phyloP scores from a whole-genome alignment of 2,888 invertebrate species.

The Hanleya hanleyi region DNA sequence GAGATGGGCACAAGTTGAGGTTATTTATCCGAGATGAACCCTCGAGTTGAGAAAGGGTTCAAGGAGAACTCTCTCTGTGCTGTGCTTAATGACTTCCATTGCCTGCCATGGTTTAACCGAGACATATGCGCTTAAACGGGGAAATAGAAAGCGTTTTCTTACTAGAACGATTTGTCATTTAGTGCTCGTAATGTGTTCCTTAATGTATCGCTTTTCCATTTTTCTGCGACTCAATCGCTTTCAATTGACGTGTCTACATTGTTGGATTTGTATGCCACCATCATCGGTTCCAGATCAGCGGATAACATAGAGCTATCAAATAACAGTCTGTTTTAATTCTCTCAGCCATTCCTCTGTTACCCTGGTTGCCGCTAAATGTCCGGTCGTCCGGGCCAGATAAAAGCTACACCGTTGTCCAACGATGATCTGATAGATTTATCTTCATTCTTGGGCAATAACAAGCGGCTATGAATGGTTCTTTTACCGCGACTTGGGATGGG shows the following conservation, averaged over 20 bases:
- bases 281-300: neutral
- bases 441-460: neutral
- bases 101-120: neutral
- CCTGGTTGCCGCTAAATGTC: neutral
- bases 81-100: neutral
- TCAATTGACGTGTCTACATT: neutral
- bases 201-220: neutral
- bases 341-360: neutral
- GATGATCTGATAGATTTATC: neutral
- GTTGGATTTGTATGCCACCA: neutral
- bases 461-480: neutral
- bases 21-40: neutral
- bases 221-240: neutral
- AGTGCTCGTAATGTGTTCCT: neutral
- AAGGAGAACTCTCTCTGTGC: neutral
- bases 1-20: neutral
- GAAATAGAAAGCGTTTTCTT: neutral
- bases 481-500: neutral
- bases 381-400: neutral
- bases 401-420: neutral
- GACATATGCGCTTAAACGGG: constrained; percentile 1
- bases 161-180: neutral
- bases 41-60: neutral
- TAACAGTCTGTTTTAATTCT: neutral
- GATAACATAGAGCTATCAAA: neutral